Base-by-base conservation (phyloP, 2,888 invertebrate species). In the Polyploca ridens region DNA sequence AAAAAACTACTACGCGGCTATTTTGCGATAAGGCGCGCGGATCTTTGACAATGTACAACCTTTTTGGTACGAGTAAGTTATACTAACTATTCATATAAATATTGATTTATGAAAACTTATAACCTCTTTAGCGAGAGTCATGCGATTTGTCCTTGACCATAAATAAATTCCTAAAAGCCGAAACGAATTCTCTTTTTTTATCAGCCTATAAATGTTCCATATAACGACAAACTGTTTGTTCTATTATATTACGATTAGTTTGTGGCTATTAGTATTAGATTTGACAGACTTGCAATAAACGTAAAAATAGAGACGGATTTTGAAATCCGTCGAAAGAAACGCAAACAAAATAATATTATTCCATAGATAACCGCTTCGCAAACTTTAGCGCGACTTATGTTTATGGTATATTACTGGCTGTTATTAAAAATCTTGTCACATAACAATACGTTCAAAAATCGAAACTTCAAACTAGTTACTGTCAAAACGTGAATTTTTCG, bases 21-120 rank as follows among this genome's bases (percentile, higher is more conserved):
- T 67, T 63, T 67, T 63, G 57, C 13, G 44, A 58, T 58, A 66
- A 64, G 27, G n/a, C 71, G 79, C 76, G 79, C 69, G 74, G 70
- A 71, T 73, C 73, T 66, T 72, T 67, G 69, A 66, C 70, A 71
- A 5, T 61, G 7, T 13, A 27, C 66, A 64, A 70, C 44, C 46
- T 59, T 19, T n/a, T 35, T 35, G 6, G 38, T 58, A 38, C 19
- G 38, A 44, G 41, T 41, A 41, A 61, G 61, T 16, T 16, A 38
- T 44, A 41, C 7, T 5, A 54, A 54, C 49, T 54, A 4, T 54
- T 54, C 19, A 19, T 54, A 27, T 27, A 13, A 41, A 41, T 41
- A 13, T 41, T 16, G 27, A 41, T 60, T 38, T 5, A 11, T 19
- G 1, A 13, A 61, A 19, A 16, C 19, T 27, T 54, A 54, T 54